Percentiles rank a stretch among this genome's conserved stretches.
phyloP scores from a whole-genome alignment of 2,113 vertebrate species.

The Urocolius indicus region DNA sequence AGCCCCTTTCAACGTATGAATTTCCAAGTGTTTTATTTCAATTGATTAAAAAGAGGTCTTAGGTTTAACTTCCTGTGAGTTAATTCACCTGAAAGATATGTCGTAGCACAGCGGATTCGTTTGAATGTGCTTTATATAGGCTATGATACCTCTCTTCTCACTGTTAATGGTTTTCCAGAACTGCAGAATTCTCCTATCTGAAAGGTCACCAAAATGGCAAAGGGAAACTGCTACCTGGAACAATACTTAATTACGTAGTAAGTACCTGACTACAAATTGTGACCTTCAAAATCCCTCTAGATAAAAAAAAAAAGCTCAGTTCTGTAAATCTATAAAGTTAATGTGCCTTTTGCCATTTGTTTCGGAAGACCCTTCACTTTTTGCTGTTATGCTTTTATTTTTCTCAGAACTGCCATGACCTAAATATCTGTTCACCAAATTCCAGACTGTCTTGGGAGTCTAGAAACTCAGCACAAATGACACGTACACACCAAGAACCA shows the following conservation, averaged over 20 bases:
- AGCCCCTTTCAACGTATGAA: neutral
- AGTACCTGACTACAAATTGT: neutral
- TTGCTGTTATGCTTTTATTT: neutral
- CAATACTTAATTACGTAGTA: neutral
- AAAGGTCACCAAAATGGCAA: neutral
- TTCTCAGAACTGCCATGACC: neutral
- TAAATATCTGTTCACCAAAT: neutral
- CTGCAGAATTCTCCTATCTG: neutral
- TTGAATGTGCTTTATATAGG: neutral
- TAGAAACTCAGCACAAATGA: neutral
- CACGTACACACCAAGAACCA: neutral
- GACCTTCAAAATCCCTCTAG: neutral
- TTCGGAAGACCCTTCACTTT: neutral
- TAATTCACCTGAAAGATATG: neutral
- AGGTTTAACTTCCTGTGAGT: neutral
- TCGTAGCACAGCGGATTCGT: neutral
- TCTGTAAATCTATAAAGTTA: neutral
- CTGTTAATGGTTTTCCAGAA: neutral
- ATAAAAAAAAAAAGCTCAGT: neutral
- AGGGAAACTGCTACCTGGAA: neutral
- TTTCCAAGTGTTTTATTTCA: neutral
- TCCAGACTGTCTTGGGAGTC: neutral
- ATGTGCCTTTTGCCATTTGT: neutral
- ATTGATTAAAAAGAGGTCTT: neutral
- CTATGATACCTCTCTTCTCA: neutral